Evolutionary conservation across 2,797 vertebrate genomes (phyloP), one percentile per base, ranked within the genome.

Genomic region (Notolepis coatsorum): DNA sequence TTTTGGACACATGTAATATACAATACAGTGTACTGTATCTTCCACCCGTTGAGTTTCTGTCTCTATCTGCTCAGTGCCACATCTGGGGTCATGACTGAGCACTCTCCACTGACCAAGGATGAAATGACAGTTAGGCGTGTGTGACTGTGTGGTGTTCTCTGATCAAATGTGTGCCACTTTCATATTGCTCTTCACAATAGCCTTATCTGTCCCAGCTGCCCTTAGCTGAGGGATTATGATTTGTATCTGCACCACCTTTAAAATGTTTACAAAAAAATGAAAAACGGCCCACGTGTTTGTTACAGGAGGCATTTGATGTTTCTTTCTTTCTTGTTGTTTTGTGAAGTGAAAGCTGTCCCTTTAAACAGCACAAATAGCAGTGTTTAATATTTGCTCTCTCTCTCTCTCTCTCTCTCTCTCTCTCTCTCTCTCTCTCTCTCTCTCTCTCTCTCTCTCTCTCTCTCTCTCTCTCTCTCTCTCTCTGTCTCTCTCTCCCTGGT

Each of bases 351-450:
- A 33, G 30, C 30, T 46, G 12, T 33, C 7, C 2, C 12, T 57
- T 45, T 46, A 57, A 43, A 6, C 20, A 8, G 20, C 8, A 28
- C n/a, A 41, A 28, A 33, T n/a, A 56, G 10, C 25, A 21, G 15
- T 5, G 20, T 20, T 23, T 12, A 1, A 21, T 58, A 30, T 35
- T 57, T 58, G 55, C 42, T 33, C 41, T 58, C 55, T 58, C 42
- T 46, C 28, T 43, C 18, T 33, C 24, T 58, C 41, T 46, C 17
- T 58, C 28, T 58, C 41, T 45, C 27, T 45, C 27, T 31, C 39
- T 57, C 39, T 21, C 41, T 45, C n/a, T 42, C 20, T 41, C 23
- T 42, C 20, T 57, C 7, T 17, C n/a, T 45, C 7, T 33, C 12
- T 27, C 21, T 25, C 41, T 24, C n/a, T 46, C 3, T 62, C n/a